Base-by-base conservation (phyloP, 2,797 vertebrate genomes). In the Arnoldichthys spilopterus region DNA sequence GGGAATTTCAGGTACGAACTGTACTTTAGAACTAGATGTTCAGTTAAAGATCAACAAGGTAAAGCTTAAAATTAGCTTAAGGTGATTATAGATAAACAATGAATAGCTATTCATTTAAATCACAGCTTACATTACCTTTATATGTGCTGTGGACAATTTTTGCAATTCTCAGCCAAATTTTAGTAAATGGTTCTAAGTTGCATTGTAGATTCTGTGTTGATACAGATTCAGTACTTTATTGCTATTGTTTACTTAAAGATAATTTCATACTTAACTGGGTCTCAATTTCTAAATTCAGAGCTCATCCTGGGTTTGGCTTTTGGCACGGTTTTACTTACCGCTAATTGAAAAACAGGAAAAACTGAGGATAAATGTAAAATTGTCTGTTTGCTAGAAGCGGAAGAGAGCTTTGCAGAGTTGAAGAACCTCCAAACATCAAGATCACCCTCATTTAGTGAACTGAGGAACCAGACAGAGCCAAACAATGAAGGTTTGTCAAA, bases 331-430 rank as follows among this genome's bases (percentile, higher is more conserved):
- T 56, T 0, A 1, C 7, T 56, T 24, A 11, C 12, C 53, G 24
- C 9, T 26, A 11, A 24, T n/a, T n/a, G n/a, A n/a, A n/a, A n/a
- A n/a, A n/a, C n/a, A n/a, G n/a, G 30, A 62, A 40, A 26, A 51
- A 28, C 63, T 71, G 64, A 72, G 9, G n/a, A 6, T 67, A 43
- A 77, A 67, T 62, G 20, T 63, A 53, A 70, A 70, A 8, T 12
- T 67, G 16, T 47, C 24, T 54, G 18, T 63, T 88, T 26, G 62
- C 16, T 82, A 72, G 85, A 86, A 83, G 70, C 86, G 20, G 47
- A 82, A 59, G 84, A 86, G 66, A 73, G 34, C 47, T 82, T 84
- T 62, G 72, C 58, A 32, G 86, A 90, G 78, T 76, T 82, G 26
- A 80, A 79, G 78, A 84, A 87, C 34, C 58, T 81, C 34, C 83